Evolutionary conservation across 1,140 invertebrate species (phyloP), one percentile per base, ranked within the genome.

Genomic region (Mercenaria mercenaria): DNA sequence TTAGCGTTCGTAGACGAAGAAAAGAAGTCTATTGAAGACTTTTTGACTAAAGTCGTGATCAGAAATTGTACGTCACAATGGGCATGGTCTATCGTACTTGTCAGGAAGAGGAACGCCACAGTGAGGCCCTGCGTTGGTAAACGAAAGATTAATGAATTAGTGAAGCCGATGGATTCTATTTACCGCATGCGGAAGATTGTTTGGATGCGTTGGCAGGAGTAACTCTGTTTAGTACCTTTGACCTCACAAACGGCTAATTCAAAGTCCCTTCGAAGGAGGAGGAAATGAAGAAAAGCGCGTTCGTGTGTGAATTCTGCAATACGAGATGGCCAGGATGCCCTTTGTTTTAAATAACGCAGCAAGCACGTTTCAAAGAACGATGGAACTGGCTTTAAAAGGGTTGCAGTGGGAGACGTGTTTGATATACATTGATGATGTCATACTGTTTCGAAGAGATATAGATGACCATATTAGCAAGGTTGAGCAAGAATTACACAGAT

Each of bases 401-500:
- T 39, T 85, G 6, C 82, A 85, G 32, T 85, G 67, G 61, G 61
- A 72, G 50, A 72, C 47, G 1, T 85, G 82, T 37, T 18, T 85
- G 1, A 34, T 50, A 29, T 91, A 56, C 43, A 90, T 91, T n/a
- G 80, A 83, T 43, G 80, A 83, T 29, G 67, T 81, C 64, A 76
- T 26, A 72, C 1, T 50, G 23, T 52, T 32, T 67, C 88, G 18
- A 10, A 84, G 3, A 69, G 89, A 23, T 15, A 26, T 81, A 50
- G 56, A 59, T 4, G 26, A 81, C 4, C 79, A 81, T 29, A 56
- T 81, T 23, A 34, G n/a, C 18, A 56, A 41, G n/a, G 76, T 79
- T 8, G 76, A 79, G 10, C 41, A 79, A 88, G 87, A 88, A 72
- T 88, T 92, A 91, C 32, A 77, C 29, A 6, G 90, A 87, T 18